Evolutionary conservation across 2,797 vertebrate genomes (phyloP), one percentile per base, ranked within the genome.

Genomic region (Danio albolineatus): DNA sequence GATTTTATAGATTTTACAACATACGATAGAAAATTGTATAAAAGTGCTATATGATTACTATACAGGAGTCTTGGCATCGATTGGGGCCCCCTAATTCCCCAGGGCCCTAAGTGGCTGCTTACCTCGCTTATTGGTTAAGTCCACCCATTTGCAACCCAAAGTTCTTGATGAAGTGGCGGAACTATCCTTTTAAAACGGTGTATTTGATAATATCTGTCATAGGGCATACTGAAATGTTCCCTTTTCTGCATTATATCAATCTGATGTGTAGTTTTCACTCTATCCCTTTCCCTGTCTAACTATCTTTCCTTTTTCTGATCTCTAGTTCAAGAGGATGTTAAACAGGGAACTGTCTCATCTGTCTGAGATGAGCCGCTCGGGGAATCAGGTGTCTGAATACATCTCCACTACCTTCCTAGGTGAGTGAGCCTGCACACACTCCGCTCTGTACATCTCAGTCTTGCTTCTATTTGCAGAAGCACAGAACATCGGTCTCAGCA

Each of bases 301-400:
- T 69, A 14, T 72, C 66, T 73, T 64, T 86, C 44, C 80, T 44
- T 86, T 36, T 46, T 85, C 39, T 85, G 21, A 85, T 46, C 66
- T 61, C 70, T 89, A 98, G 96, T 98, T 98, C 93, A 98, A 98
- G 91, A 95, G 96, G 91, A 98, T 98, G 96, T 85, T 98, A 89
- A 98, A 97, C 94, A 94, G 96, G 82, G 96, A 98, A 89, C 93
- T 98, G 84, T 96, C 95, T 85, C 96, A 98, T 89, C 93, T 98
- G 89, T 97, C 96, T 85, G 96, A 97, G 92, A 98, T 96, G 96
- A 98, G 96, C 91, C 96, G 96, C 87, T 98, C 96, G 76, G 96
- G 96, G 87, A 98, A 97, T 91, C 96, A 98, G 92, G 96, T 98
- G 89, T 98, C 96, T 84, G 96, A 98, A 90, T 98, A 97, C 91